These are phyloP conservation scores for Cynopterus brachyotis DNA, from an alignment of 2,113 vertebrate species.

Conservation along the genomic window DNA sequence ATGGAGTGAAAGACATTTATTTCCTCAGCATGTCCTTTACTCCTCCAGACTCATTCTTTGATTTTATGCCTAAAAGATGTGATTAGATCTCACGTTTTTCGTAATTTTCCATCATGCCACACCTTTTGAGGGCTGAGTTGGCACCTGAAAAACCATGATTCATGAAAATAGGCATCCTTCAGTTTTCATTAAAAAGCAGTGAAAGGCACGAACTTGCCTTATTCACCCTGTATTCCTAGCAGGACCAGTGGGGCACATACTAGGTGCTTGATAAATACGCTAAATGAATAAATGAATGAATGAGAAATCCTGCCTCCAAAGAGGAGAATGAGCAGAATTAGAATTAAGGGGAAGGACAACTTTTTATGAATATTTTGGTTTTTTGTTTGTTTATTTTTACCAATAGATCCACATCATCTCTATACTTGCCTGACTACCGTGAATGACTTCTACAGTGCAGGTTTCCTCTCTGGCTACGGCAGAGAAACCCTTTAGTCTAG, in stretches of 20 bases:
- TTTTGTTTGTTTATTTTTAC: background rate
- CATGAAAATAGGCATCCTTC: background rate
- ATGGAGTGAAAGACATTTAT: background rate
- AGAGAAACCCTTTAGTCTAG: too few relatives aligned
- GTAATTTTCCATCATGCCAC: background rate
- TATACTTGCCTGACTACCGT: background rate
- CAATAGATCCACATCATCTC: too few relatives aligned
- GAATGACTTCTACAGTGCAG: rapidly evolving
- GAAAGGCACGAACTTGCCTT: background rate
- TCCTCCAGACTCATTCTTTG: background rate
- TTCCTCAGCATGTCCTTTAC: background rate
- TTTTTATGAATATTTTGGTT: too few relatives aligned
- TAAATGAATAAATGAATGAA: background rate
- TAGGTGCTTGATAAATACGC: background rate
- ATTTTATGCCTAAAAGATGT: background rate
- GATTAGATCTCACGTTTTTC: background rate
- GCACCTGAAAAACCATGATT: background rate
- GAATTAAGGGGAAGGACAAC: background rate
- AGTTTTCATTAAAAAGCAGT: background rate
- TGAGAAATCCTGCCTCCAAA: background rate
- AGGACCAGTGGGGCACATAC: background rate
- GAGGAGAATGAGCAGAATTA: background rate
- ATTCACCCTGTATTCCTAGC: background rate
- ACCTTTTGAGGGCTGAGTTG: background rate
- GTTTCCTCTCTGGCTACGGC: background rate